Evolutionary conservation across 2,113 vertebrate genomes (phyloP), one percentile per base, ranked within the genome.

Genomic region (Dicrurus megarhynchus): DNA sequence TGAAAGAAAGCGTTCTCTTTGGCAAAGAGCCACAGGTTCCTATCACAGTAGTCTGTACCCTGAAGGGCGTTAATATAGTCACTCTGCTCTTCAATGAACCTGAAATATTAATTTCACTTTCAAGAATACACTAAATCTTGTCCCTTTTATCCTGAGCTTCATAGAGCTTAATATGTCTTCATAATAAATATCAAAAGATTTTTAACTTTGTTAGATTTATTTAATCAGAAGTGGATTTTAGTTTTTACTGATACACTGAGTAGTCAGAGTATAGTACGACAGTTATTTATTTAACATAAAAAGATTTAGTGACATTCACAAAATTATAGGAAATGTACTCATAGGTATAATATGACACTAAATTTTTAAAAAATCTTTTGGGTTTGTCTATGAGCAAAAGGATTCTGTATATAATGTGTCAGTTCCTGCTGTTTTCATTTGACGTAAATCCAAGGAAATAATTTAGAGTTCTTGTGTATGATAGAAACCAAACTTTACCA

Each of bases 361-460:
- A 5, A 7, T 39, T 10, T 63, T 39, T 39, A 2, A 3, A 3
- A 19, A 76, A n/a, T 42, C 0, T 22, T 37, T 53, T 39, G 3
- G 0, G 0, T 70, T 70, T 84, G 13, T 50, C 6, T 41, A 21
- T 37, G 60, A 60, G 2, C 5, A 46, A 63, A 68, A 78, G 1
- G 2, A 10, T 69, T 47, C 32, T 59, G 7, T 30, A 49, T 33
- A 35, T 32, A 49, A 59, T 7, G 3, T 50, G 5, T 35, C 20
- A 32, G 5, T 55, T 75, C 68, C 35, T 82, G 26, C 13, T 76
- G 19, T 35, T 85, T 71, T 28, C 16, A 30, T 49, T 64, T 2
- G 0, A 44, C 10, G 0, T 33, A 50, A 70, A 60, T 39, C 4
- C 50, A 70, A 75, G 22, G 39, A 87, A 85, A 64, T 50, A 69